Evolutionary conservation across 2,888 invertebrate genomes (phyloP), one percentile per base, ranked within the genome.

Genomic region (Tipula helvola): DNA sequence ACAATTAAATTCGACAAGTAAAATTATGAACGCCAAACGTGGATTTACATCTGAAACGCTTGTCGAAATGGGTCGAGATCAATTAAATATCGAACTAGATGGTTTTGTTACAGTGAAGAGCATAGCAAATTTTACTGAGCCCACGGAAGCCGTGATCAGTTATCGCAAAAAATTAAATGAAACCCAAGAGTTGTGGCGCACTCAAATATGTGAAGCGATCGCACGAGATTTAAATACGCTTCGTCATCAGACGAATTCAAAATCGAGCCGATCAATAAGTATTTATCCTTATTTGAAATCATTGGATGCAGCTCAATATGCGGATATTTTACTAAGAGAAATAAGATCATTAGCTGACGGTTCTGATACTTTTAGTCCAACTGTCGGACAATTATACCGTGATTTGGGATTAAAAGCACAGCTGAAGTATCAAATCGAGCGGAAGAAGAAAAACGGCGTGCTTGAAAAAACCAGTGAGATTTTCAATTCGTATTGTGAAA

Each of bases 321-420:
- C 95, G 2, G 92, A 94, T 86, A 92, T 95, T 86, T 93, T 96
- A 83, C 92, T 96, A 89, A 92, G 93, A 87, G 96, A 97, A 91
- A 93, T 96, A 7, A 93, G 93, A 88, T 94, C 93, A 89, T 89
- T 97, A 12, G 95, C 95, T 0, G 94, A 95, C 89, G 96, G 96
- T 5, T 97, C 96, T 0, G 96, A 96, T 90, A 94, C 95, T 0
- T 96, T 95, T 90, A 96, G 96, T 90, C 95, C 95, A 0, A 93
- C 95, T 0, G 93, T 95, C 1, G 92, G 92, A 86, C 90, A 93
- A 87, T 90, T 97, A 86, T 94, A 95, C 88, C 92, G 93, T 87
- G 93, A 94, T 39, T 90, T 97, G 5, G 97, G 97, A 3, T 90
- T 91, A 5, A 94, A 94, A 90, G 95, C 96, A 0, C 94, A 95